A percentile compares a stretch with the other conserved stretches of the same genome.
Conservation (phyloP, 2,113 vertebrate genomes). For the Malurus alboscapulatus region DNA sequence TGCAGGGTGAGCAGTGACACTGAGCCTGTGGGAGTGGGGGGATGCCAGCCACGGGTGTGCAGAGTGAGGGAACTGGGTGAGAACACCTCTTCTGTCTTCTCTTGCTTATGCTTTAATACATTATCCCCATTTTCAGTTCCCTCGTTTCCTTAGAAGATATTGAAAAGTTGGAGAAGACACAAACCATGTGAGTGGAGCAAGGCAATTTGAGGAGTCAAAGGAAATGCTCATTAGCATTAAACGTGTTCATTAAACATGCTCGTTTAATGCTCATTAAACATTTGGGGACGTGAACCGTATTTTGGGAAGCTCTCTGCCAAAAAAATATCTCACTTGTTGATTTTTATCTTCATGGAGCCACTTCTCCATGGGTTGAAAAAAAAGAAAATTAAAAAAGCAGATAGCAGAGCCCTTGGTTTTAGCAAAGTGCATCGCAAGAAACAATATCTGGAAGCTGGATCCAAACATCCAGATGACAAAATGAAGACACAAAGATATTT, state of each 20-base stretch:
- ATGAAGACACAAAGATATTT: conserved; percentile 20
- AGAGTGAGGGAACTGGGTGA: rapidly evolving
- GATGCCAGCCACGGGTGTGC: rapidly evolving
- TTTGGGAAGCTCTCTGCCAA: not conserved
- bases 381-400: not conserved
- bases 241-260: too few species aligned
- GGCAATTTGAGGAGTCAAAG: not conserved
- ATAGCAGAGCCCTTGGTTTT: not conserved
- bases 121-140: not conserved
- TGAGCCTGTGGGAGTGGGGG: not conserved
- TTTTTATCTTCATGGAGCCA: not conserved
- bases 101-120: not conserved
- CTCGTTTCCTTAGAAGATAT: not conserved
- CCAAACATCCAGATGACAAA: conserved; percentile 27
- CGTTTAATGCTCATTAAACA: not conserved
- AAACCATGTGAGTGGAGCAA: not conserved
- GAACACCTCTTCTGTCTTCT: not conserved
- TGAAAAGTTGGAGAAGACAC: not conserved
- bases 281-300: rapidly evolving
- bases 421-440: not conserved
- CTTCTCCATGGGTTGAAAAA: not conserved
- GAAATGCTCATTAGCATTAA: not conserved
- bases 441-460: conserved; percentile 47
- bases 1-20: not conserved
- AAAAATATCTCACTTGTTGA: not conserved